Conservation (phyloP, 2,888 invertebrate genomes). For the Cheilosia impressa region DNA sequence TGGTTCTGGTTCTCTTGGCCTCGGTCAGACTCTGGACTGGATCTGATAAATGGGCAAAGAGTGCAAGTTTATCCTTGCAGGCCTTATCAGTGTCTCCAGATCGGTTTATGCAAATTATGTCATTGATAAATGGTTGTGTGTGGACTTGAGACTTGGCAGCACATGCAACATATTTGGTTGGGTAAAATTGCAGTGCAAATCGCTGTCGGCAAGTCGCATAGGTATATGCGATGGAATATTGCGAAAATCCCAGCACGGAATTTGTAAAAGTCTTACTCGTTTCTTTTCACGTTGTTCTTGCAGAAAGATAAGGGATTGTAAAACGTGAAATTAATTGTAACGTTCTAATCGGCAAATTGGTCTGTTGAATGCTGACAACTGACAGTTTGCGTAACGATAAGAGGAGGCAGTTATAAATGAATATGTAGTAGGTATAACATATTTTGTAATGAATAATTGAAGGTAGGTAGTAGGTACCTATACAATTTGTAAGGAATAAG, state of each 20-base stretch:
- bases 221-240: slow-evolving; percentile 13
- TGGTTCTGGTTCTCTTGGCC: slow-evolving; percentile 30
- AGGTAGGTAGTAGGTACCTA: no score
- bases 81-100: slow-evolving; percentile 58
- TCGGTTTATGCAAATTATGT: slow-evolving; percentile 73
- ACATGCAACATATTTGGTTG: slow-evolving; percentile 41
- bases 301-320: slow-evolving; percentile 34
- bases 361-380: slow-evolving; percentile 24
- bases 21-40: slow-evolving; percentile 4
- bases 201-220: slow-evolving; percentile 8
- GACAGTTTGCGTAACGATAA: slow-evolving; percentile 2
- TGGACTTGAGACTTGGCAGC: slow-evolving; percentile 11
- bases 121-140: slow-evolving; percentile 66
- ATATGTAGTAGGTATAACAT: no score
- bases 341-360: slow-evolving; percentile 21
- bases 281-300: background rate
- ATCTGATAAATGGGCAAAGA: slow-evolving; percentile 50
- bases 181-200: slow-evolving; percentile 41
- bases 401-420: no score
- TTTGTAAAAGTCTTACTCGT: slow-evolving; percentile 22
- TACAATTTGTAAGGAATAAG: no score
- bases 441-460: no score
- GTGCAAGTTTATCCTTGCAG: slow-evolving; percentile 54
- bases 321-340: slow-evolving; percentile 41
- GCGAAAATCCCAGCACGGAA: slow-evolving; percentile 35